Evolutionary conservation across 37 sponge, comb jelly and placozoan genomes (phyloP).

Genomic region (Corticium candelabrum): DNA sequence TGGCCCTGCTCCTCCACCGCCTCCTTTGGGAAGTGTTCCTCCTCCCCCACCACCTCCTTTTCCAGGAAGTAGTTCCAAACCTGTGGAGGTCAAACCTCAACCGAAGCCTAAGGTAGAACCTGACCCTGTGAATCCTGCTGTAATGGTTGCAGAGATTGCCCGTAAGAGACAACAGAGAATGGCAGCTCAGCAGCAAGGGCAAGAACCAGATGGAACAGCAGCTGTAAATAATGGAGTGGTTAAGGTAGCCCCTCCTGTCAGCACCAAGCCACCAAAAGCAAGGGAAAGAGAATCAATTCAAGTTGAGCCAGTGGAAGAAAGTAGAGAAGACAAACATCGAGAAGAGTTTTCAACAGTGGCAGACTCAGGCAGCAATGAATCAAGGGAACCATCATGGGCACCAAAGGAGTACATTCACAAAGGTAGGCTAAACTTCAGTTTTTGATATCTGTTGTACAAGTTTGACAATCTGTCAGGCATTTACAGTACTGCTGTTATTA

Average conservation of each 20-base stretch:
- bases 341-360: too few species aligned
- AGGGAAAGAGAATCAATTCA: neutral
- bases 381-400: neutral
- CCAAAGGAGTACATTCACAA: constrained; percentile 2
- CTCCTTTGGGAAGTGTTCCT: neutral
- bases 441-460: neutral
- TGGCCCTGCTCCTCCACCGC: neutral
- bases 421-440: neutral
- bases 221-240: too few species aligned
- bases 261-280: neutral
- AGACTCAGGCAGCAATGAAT: too few species aligned
- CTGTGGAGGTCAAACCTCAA: neutral
- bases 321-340: too few species aligned
- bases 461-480: too few species aligned
- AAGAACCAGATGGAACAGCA: too few species aligned
- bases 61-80: neutral
- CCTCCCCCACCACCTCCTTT: neutral
- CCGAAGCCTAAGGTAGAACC: neutral
- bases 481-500: too few species aligned
- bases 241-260: neutral
- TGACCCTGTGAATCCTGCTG: neutral
- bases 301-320: neutral
- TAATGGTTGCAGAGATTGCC: neutral
- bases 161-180: too few species aligned
- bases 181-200: too few species aligned